These are phyloP conservation scores for Anguilla obscura DNA, from an alignment of 2,797 vertebrate species.

Conservation along the genomic window DNA sequence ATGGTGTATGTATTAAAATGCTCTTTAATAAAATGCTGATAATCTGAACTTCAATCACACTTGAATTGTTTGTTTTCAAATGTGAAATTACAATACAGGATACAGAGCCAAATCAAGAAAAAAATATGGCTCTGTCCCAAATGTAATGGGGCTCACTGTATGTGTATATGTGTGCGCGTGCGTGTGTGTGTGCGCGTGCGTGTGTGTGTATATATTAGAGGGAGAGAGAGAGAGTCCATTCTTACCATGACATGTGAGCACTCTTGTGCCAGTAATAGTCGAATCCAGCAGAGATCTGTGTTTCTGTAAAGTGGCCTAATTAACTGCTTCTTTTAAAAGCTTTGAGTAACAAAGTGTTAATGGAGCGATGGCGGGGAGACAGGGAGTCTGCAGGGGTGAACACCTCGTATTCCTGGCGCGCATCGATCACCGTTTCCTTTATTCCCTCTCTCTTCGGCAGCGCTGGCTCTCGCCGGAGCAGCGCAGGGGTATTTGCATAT, in stretches of 20 bases:
- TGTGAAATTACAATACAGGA: too few species aligned
- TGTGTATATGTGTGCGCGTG: too few species aligned
- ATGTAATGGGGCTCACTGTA: too few species aligned
- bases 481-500: background rate
- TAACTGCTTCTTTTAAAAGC: background rate
- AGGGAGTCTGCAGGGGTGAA: background rate
- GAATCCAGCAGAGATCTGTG: background rate
- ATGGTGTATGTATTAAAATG: too few species aligned
- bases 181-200: background rate
- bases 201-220: background rate
- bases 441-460: background rate
- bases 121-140: too few species aligned
- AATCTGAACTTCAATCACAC: too few species aligned
- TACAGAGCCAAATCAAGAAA: too few species aligned
- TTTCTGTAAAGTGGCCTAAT: background rate
- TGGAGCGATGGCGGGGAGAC: slow-evolving; percentile 3
- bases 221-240: background rate
- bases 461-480: background rate
- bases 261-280: background rate
- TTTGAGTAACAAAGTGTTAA: slow-evolving; percentile 15
- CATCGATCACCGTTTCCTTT: background rate
- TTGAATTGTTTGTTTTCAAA: too few species aligned
- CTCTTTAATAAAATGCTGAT: too few species aligned
- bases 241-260: background rate
- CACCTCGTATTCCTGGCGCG: background rate